Percentiles rank a stretch among this genome's conserved stretches.
Conservation (phyloP, 2,888 invertebrate genomes). For the Andrena bucephala region DNA sequence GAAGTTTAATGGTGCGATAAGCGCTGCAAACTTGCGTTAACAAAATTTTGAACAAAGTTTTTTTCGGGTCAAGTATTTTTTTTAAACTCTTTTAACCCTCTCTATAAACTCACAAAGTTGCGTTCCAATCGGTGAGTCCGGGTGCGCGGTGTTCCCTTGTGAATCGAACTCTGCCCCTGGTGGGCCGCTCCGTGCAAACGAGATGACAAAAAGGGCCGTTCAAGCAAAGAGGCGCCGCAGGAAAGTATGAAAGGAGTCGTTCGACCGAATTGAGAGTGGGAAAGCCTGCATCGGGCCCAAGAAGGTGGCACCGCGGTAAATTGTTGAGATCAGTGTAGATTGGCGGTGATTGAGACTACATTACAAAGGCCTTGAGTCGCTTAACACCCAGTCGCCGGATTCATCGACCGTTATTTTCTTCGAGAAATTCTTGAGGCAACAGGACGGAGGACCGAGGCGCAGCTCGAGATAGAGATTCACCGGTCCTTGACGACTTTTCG, state of each 20-base stretch:
- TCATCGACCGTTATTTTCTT: conserved; percentile 53
- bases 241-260: conserved; percentile 11
- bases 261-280: conserved; percentile 6
- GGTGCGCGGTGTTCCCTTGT: too few species aligned
- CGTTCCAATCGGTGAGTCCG: too few species aligned
- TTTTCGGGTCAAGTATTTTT: too few species aligned
- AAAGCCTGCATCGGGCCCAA: conserved; percentile 42
- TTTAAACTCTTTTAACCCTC: too few species aligned
- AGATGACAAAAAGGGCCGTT: neutral
- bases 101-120: too few species aligned
- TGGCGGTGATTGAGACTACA: conserved; percentile 80
- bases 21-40: too few species aligned
- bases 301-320: conserved; percentile 68
- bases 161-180: too few species aligned
- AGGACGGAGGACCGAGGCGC: neutral
- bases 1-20: too few species aligned
- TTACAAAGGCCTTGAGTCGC: conserved; percentile 80
- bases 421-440: conserved; percentile 36
- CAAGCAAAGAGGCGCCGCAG: neutral
- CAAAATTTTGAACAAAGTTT: too few species aligned
- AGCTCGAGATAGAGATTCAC: neutral
- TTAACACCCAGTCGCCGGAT: conserved; percentile 55
- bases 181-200: too few species aligned
- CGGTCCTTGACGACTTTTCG: conserved; percentile 48
- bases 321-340: conserved; percentile 77